phyloP scores from a whole-genome alignment of 2,888 invertebrate genomes.

The Meghimatium bilineatum region DNA sequence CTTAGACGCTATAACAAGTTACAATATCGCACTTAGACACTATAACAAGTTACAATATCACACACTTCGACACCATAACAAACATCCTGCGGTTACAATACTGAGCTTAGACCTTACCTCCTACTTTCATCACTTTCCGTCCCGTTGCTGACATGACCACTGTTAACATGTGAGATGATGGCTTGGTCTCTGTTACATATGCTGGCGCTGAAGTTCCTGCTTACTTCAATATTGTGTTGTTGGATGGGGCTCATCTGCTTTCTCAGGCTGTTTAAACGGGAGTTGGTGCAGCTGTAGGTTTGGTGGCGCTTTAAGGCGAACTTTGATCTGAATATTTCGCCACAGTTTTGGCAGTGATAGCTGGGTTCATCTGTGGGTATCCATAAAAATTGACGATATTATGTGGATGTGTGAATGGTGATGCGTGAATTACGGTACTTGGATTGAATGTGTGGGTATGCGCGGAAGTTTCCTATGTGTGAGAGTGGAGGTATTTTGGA shows the following conservation, averaged over 20 bases:
- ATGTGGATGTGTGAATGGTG: neutral
- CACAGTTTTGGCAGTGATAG: slow-evolving; percentile 63
- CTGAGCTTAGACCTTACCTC: slow-evolving; percentile 27
- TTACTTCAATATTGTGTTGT: neutral
- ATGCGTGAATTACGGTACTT: neutral
- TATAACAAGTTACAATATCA: too few relatives aligned
- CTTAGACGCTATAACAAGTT: too few relatives aligned
- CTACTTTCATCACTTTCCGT: slow-evolving; percentile 24
- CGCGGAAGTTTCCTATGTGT: neutral
- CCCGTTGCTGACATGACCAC: neutral
- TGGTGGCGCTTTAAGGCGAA: slow-evolving; percentile 66
- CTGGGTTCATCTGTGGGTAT: slow-evolving; percentile 57
- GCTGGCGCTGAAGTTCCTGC: neutral
- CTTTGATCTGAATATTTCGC: slow-evolving; percentile 66
- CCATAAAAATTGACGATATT: too few relatives aligned
- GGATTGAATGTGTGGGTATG: neutral
- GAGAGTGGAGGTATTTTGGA: neutral
- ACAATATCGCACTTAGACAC: too few relatives aligned
- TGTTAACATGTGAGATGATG: slow-evolving; percentile 15
- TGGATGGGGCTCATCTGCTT: slow-evolving; percentile 32
- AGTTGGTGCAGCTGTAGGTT: slow-evolving; percentile 64
- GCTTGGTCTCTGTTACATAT: neutral
- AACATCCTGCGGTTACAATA: too few relatives aligned
- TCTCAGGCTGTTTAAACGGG: slow-evolving; percentile 25
- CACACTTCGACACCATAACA: too few relatives aligned